Evolutionary conservation across 2,113 vertebrate genomes (phyloP), one percentile per base, ranked within the genome.

Genomic region (Ibidorhyncha struthersii): DNA sequence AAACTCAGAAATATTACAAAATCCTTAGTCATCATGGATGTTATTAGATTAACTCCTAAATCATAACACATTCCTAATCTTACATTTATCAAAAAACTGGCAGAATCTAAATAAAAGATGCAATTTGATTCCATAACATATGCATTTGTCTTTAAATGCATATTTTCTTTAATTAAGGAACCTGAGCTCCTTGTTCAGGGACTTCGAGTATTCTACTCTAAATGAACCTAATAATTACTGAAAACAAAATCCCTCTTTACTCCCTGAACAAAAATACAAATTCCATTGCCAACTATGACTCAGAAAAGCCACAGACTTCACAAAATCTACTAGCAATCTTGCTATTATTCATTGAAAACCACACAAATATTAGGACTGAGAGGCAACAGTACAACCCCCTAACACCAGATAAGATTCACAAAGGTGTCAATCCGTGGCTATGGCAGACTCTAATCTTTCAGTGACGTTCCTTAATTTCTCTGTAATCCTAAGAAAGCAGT

Each of bases 1-100:
- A 94, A 96, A 97, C 85, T 91, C 94, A 90, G 87, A 95, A 82
- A 76, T 32, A 56, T 3, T 38, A 32, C 8, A 26, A 82, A 90
- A 83, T 36, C 26, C 29, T 40, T 26, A 77, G 16, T 67, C 29
- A 88, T 72, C 12, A 47, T 6, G 21, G 49, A 70, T 43, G 3
- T 36, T 80, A 34, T 30, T 55, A 58, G 18, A 83, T 41, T 82
- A 65, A 87, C 65, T 78, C 7, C 34, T 15, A 89, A 84, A 6
- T 55, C 11, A 40, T 12, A 85, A 69, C 14, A 65, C 8, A 53
- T 76, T 78, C 50, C 62, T n/a, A 43, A 72, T 10, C 25, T 61
- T 23, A 13, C 14, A 47, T 45, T 79, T 76, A 45, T 55, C 2
- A 9, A 45, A 18, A 13, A 65, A 86, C 43, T 6, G 6, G 3